Evolutionary conservation across 2,888 invertebrate species (phyloP).

Genomic region (Hoplodrina blanda): DNA sequence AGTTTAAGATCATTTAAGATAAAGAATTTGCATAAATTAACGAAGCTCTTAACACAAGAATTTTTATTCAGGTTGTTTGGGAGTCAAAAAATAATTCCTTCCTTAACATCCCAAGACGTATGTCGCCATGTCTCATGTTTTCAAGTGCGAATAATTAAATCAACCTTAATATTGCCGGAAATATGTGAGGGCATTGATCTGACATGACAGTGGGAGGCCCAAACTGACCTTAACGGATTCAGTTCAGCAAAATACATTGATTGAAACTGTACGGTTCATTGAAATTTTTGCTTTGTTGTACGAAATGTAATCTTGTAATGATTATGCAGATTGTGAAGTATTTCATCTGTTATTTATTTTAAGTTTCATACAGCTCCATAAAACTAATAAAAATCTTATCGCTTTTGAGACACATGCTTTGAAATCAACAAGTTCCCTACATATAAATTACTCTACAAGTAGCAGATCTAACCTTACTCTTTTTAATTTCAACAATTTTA

Average conservation of each 20-base stretch:
- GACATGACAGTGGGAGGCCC: slow-evolving; percentile 51
- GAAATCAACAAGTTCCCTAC: neutral
- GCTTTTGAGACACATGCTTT: neutral
- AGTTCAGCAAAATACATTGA: slow-evolving; percentile 47
- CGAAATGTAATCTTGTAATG: slow-evolving; percentile 39
- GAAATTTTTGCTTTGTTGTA: slow-evolving; percentile 31
- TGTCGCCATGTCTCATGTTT: slow-evolving; percentile 18
- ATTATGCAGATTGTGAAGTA: slow-evolving; percentile 43
- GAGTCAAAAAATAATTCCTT: slow-evolving; percentile 20
- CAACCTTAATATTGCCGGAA: slow-evolving; percentile 51
- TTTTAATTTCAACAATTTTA: slow-evolving; percentile 33
- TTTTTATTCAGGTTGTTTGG: neutral
- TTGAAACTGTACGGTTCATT: slow-evolving; percentile 49
- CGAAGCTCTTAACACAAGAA: neutral
- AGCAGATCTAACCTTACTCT: slow-evolving; percentile 31
- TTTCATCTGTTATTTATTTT: slow-evolving; percentile 1
- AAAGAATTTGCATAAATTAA: slow-evolving; percentile 16
- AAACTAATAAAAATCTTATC: slow-evolving; percentile 6
- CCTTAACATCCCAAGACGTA: slow-evolving; percentile 17
- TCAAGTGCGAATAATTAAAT: slow-evolving; percentile 50
- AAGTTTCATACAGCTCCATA: too few species aligned
- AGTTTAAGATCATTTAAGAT: neutral
- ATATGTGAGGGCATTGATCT: slow-evolving; percentile 65
- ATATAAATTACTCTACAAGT: slow-evolving; percentile 4
- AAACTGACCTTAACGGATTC: slow-evolving; percentile 56